Base-by-base conservation (phyloP, 1,140 invertebrate species). In the Euura lappo region DNA sequence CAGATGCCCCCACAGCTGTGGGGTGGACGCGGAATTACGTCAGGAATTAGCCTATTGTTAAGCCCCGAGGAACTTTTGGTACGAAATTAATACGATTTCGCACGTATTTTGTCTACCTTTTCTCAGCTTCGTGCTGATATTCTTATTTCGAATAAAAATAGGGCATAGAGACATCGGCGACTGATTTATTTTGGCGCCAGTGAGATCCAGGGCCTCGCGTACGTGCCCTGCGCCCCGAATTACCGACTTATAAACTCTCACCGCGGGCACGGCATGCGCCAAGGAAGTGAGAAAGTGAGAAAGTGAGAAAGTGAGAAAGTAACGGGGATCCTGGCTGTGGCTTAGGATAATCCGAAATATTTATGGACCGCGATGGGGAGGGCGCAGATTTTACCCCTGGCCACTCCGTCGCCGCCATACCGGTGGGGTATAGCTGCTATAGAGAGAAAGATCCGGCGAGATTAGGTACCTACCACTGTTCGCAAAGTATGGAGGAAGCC, bases 181-280 rank as follows among this genome's bases (percentile, higher is more conserved):
- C 81, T 88, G 85, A 88, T 88, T 87, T 87, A 87, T 88, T 86
- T 87, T 82, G 78, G 83, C 80, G 83, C 82, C 82, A 79, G 83
- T 85, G 85, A 86, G 86, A 88, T 87, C 85, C 85, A 81, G 81
- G 81, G 84, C 78, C 78, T 60, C 79, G 65, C 82, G 85, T 86
- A 87, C 86, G 86, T 88, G 86, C 84, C 81, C 78, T 81, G 85
- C 78, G 79, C 84, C 80, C 86, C 85, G 87, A 88, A 88, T 88
- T 87, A 86, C 86, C 83, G 83, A 88, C 86, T 88, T 88, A 88
- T 88, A 86, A 87, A 87, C 86, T 86, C 84, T 77, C 72, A 6
- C 2, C 51, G 51, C 11, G 6, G 47, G 3, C 13, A n/a, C 28
- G 28, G 28, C 28, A 28, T 28, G 28, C 28, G 28, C 28, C 28